Evolutionary conservation across 2,113 vertebrate genomes (phyloP), one percentile per base, ranked within the genome.

Genomic region (Mionectes macconnelli): DNA sequence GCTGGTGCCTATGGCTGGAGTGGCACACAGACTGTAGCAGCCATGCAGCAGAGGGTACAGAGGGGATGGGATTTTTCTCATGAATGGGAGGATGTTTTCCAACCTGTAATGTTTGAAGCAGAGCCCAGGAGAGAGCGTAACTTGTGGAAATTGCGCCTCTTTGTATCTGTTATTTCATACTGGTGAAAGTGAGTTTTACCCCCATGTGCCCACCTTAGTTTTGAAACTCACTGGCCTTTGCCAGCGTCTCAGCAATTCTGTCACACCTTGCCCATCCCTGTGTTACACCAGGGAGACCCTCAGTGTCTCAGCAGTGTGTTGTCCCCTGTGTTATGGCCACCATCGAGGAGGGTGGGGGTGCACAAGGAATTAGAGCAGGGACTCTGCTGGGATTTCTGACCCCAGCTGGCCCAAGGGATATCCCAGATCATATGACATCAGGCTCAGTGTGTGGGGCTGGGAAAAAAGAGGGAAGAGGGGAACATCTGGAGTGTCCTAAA

Each of bases 281-380:
- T 49, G 35, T 40, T 33, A 21, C 4, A 3, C 14, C n/a, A 0
- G 1, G 55, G 49, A 42, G n/a, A 16, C 9, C 8, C 8, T n/a
- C 20, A 49, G 27, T 49, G 39, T 23, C 10, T 23, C 53, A 76
- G 66, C 53, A 37, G 6, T 0, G 0, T 30, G 33, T 30, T 40
- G 59, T 18, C 4, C 4, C 15, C 50, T 19, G 0, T 37, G 47
- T 47, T 22, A 2, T 8, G 52, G 33, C 12, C 21, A 22, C 55
- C 33, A 23, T 9, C 1, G 8, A 57, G 35, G 23, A 60, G 59
- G 23, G 6, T 12, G 57, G 15, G 57, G 57, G 3, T 60, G 35
- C 57, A 37, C 23, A 27, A 8, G 35, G 10, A 60, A 37, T 27
- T 37, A 37, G 35, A 35, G 24, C 15, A 25, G n/a, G 24, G 24